Evolutionary conservation across 2,888 invertebrate genomes (phyloP), one percentile per base, ranked within the genome.

Genomic region (Agonopterix arenella): DNA sequence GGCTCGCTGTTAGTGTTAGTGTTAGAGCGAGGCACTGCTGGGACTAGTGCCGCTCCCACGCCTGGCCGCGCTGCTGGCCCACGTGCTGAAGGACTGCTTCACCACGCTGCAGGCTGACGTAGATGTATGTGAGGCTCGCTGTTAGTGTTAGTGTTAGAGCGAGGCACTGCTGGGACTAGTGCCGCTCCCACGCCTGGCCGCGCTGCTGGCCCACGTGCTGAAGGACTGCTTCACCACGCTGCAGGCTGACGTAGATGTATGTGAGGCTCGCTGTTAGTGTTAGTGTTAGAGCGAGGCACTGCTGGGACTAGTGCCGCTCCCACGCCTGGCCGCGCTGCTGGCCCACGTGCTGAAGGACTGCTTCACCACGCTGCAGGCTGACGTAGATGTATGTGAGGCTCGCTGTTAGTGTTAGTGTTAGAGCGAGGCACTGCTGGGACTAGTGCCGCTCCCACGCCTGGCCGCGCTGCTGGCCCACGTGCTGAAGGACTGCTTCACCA

Each of bases 91-190:
- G 59, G 96, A 95, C 70, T 95, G 97, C 47, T 93, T 98, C 85
- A 95, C 96, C 57, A 89, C 94, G 50, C 93, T 98, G 11, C 95
- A 96, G 0, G 93, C 93, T 59, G 97, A 97, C 73, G 97, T 97
- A 2, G 97, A 97, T 89, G 94, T 94, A 43, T 28, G 28, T 28
- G 28, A 28, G 2, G 18, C 18, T 18, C 18, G 2, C 18, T 13
- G 13, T 2, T 13, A 13, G 13, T 13, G 13, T 13, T 13, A 13
- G 13, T 28, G 28, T 28, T 28, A 28, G 28, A 28, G 28, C 28
- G 57, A 91, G 93, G 47, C 81, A 95, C 37, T 98, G 90, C 92
- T 93, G 47, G 96, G 95, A 37, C 94, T 98, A 7, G 93, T 98
- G 68, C 96, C 97, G 8, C 83, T 93, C 55, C 92, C 94, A 43